Percentiles rank a stretch among this genome's conserved stretches.
These are phyloP conservation scores for Cettia cetti DNA, from an alignment of 2,113 vertebrate species.

Conservation along the genomic window DNA sequence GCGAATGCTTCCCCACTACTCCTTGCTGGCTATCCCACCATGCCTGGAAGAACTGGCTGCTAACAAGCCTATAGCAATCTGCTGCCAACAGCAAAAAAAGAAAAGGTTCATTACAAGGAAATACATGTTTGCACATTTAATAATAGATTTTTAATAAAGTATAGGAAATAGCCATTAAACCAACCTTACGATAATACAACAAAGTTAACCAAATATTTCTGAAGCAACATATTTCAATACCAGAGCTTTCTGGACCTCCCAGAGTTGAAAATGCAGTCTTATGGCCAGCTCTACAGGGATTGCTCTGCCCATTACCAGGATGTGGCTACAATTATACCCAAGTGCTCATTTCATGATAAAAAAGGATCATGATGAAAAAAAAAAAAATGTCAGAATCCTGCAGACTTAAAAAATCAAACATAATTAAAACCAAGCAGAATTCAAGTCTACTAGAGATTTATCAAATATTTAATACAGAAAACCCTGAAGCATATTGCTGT, in stretches of 20 bases:
- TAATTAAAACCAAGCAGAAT: not conserved
- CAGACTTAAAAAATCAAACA: constrained; percentile 17
- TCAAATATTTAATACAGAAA: constrained; percentile 33
- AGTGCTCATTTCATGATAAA: not conserved
- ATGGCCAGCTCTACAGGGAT: not conserved
- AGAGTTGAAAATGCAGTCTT: not conserved
- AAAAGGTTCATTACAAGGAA: not conserved
- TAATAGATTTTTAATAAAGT: not conserved
- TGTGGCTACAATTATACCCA: not conserved
- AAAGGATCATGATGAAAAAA: not conserved
- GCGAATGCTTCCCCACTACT: not conserved
- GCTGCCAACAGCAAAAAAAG: not conserved
- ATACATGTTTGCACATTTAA: not conserved
- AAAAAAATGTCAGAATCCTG: not conserved
- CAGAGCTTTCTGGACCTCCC: not conserved
- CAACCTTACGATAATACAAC: not conserved
- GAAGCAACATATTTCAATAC: constrained; percentile 11
- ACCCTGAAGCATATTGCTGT: not conserved
- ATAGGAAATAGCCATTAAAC: not conserved
- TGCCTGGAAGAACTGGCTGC: not conserved
- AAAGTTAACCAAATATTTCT: constrained; percentile 11
- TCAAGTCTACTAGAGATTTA: constrained; percentile 6
- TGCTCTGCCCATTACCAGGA: not conserved
- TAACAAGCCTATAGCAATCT: not conserved
- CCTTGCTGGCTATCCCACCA: not conserved